A percentile compares a stretch with the other conserved stretches of the same genome.
Evolutionary conservation across 2,797 vertebrate genomes (phyloP).

Genomic region (Lophius americanus): DNA sequence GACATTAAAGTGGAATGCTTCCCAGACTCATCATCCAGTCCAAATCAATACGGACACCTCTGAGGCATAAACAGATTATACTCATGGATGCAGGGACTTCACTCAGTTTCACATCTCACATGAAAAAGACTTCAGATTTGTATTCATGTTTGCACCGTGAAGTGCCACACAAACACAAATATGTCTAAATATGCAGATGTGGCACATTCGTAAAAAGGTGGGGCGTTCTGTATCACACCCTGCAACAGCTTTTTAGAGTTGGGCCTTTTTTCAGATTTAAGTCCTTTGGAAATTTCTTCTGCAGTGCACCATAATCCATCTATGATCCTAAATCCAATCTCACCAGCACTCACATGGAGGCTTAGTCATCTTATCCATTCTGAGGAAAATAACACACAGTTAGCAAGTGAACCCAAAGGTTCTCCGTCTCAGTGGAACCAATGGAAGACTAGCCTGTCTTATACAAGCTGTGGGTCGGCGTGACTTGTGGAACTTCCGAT

Average conservation of each 20-base stretch:
- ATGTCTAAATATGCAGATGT: not conserved
- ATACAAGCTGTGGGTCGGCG: slow-evolving; percentile 22
- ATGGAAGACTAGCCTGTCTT: slow-evolving; percentile 17
- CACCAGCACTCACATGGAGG: slow-evolving; percentile 75
- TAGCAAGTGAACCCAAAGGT: slow-evolving; percentile 52
- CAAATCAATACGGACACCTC: slow-evolving; percentile 10
- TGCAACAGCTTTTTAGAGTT: slow-evolving; percentile 4
- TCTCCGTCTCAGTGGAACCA: slow-evolving; percentile 39
- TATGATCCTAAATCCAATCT: slow-evolving; percentile 68
- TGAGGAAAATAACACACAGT: slow-evolving; percentile 68
- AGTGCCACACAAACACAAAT: not conserved
- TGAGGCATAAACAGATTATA: slow-evolving; percentile 7
- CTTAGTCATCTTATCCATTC: slow-evolving; percentile 78
- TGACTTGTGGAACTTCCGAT: slow-evolving; percentile 22
- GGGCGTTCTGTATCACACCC: not conserved
- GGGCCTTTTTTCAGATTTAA: slow-evolving; percentile 19
- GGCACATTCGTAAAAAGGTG: not conserved
- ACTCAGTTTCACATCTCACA: slow-evolving; percentile 9
- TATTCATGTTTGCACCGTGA: slow-evolving; percentile 3
- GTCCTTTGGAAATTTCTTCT: slow-evolving; percentile 48
- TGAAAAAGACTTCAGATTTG: not conserved
- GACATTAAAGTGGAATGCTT: slow-evolving; percentile 5
- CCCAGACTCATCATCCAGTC: slow-evolving; percentile 13
- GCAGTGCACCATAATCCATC: slow-evolving; percentile 44
- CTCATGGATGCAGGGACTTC: slow-evolving; percentile 4